Evolutionary conservation across 2,113 vertebrate genomes (phyloP), one percentile per base, ranked within the genome.

Genomic region (Odontesthes bonariensis): DNA sequence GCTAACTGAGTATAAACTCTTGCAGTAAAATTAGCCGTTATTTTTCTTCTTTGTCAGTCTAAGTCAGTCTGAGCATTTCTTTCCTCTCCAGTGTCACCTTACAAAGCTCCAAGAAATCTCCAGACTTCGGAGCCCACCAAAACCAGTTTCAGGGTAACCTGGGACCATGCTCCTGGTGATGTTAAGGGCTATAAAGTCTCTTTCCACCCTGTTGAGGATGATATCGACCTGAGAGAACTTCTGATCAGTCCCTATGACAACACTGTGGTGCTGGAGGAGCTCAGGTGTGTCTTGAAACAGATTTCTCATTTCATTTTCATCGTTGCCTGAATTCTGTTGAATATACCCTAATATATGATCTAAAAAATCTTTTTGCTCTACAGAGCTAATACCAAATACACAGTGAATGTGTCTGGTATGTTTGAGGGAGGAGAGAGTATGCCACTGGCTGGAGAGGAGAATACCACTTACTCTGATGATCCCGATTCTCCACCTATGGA

Each of bases 371-470:
- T 67, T 61, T 64, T 55, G 19, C 6, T 69, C 55, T 5, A 5
- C 93, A 99, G 98, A 94, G 96, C 98, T 91, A 93, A 92, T 65
- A 99, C 98, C 75, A 97, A 97, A 65, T 99, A 99, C 89, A 94
- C 95, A 78, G 98, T 99, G 73, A 98, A 91, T 90, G 98, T 99
- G 85, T 96, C 96, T 88, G 97, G 97, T 68, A 94, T 99, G 95
- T 99, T 98, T 95, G 98, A 99, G 8, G 96, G 96, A 90, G 98
- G 98, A 88, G 95, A 96, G 89, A 99, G 98, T 90, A 92, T 92
- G 81, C 98, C 98, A 17, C 85, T 99, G 72, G 93, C 97, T 93
- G 98, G 98, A 84, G 94, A 99, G 91, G 98, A 99, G 94, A 96
- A 96, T 94, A 99, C 98, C 55, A 99, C 97, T 4, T 94, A 97